Conservation (phyloP, 2,113 vertebrate species). For the Catharus bicknelli region DNA sequence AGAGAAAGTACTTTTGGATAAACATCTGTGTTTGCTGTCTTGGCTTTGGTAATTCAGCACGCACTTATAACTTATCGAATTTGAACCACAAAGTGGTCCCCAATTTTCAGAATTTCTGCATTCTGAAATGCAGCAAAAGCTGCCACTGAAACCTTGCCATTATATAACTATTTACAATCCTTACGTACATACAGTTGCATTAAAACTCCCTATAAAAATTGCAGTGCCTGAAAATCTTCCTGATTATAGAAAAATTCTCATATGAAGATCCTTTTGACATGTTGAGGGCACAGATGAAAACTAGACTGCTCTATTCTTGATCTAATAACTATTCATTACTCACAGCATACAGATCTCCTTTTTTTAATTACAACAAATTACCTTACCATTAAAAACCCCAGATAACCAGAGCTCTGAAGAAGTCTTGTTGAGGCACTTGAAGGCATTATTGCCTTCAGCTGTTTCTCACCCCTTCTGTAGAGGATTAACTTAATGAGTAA, state of each 20-base stretch:
- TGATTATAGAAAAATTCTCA: neutral
- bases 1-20: neutral
- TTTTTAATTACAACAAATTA: neutral
- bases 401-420: neutral
- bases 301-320: neutral
- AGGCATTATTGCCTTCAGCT: neutral
- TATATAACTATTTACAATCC: neutral
- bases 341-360: rapidly evolving
- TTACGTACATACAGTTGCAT: rapidly evolving
- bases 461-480: no score
- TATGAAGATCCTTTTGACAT: neutral
- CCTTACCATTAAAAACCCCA: neutral
- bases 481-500: rapidly evolving
- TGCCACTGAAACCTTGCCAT: neutral
- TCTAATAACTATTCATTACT: neutral
- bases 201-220: neutral
- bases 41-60: neutral
- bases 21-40: neutral
- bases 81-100: neutral
- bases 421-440: neutral
- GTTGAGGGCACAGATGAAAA: neutral
- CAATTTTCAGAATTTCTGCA: no score
- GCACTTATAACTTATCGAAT: rapidly evolving
- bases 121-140: neutral
- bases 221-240: neutral